Percentiles rank a stretch among this genome's conserved stretches.
phyloP scores from a whole-genome alignment of 1,140 invertebrate genomes.

The Eulimnadia texana region DNA sequence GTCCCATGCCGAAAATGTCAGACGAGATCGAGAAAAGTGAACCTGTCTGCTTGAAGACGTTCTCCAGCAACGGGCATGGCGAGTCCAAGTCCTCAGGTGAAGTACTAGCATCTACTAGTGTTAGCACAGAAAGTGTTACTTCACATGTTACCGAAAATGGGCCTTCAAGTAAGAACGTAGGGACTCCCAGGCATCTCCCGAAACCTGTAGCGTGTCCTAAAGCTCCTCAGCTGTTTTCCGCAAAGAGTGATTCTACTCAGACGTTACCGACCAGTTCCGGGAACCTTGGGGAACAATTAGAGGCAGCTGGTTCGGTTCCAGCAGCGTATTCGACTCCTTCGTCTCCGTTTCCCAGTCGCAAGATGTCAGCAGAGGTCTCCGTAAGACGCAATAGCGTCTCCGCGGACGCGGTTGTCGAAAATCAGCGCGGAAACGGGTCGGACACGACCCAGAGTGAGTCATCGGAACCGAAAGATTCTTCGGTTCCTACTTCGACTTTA shows the following conservation, averaged over 20 bases:
- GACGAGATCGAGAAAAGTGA: background rate
- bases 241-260: background rate
- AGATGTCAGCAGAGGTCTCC: background rate
- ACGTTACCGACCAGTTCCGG: background rate
- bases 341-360: background rate
- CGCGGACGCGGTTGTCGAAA: constrained; percentile 25
- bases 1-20: background rate
- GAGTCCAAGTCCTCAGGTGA: too few species aligned
- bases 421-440: background rate
- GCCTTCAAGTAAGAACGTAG: background rate
- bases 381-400: constrained; percentile 28
- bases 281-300: background rate
- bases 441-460: background rate
- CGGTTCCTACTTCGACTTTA: too few species aligned
- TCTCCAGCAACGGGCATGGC: background rate
- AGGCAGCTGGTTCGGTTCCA: background rate
- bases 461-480: too few species aligned
- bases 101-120: background rate
- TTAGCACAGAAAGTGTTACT: background rate
- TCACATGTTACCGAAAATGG: background rate
- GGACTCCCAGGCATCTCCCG: background rate
- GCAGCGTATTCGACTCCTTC: constrained; percentile 1
- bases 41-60: background rate
- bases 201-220: constrained; percentile 6
- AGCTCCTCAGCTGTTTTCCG: background rate